phyloP scores from a whole-genome alignment of 2,888 invertebrate genomes.

The Darwinula stevensoni region DNA sequence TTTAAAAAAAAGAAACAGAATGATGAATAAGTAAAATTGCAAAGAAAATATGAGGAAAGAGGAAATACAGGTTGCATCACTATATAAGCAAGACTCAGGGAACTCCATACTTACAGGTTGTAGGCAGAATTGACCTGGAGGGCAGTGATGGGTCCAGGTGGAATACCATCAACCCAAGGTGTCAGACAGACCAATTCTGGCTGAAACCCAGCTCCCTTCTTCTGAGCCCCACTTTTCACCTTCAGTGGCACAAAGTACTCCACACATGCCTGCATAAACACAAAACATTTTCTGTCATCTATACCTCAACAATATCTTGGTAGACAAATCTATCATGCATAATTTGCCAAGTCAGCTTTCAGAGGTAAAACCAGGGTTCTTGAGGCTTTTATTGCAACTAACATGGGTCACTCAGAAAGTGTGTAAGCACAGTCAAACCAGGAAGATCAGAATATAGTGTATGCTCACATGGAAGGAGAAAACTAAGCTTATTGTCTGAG shows the following conservation, averaged over 20 bases:
- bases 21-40: background rate
- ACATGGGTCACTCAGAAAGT: too few relatives aligned
- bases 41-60: background rate
- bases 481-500: too few relatives aligned
- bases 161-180: slow-evolving; percentile 40
- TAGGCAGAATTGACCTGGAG: slow-evolving; percentile 84
- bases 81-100: slow-evolving; percentile 3
- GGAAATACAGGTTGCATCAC: background rate
- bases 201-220: slow-evolving; percentile 87
- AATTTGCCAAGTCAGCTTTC: too few relatives aligned
- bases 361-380: too few relatives aligned
- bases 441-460: too few relatives aligned
- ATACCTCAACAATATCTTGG: too few relatives aligned
- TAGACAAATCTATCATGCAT: too few relatives aligned
- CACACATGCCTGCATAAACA: background rate
- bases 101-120: slow-evolving; percentile 52
- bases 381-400: too few relatives aligned
- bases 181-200: slow-evolving; percentile 80
- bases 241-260: slow-evolving; percentile 19
- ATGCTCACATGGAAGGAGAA: too few relatives aligned
- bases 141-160: slow-evolving; percentile 56
- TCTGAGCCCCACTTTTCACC: slow-evolving; percentile 41
- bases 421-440: too few relatives aligned
- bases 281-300: too few relatives aligned
- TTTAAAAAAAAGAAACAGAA: slow-evolving; percentile 3